Base-by-base conservation (phyloP, 2,888 invertebrate genomes). In the Xestia xanthographa region DNA sequence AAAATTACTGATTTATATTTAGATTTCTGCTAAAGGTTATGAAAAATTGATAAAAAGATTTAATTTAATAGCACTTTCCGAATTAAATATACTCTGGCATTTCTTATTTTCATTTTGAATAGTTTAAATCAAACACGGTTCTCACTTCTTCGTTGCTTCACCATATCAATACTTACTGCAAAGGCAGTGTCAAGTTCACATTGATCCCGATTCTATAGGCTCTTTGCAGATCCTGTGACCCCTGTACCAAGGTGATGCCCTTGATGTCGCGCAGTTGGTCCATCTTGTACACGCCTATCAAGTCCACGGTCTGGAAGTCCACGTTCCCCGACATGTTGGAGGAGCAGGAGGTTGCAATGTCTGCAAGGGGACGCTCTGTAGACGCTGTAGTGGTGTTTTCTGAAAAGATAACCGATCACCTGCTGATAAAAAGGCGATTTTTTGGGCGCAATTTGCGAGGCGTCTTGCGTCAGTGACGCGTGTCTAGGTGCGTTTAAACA, bases 251-350 rank as follows among this genome's bases (percentile, higher is more conserved):
- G 12, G 97, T 97, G 0, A 98, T 97, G 0, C 98, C 98, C 2
- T 97, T 97, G 58, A 97, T 97, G 81, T 97, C 97, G 0, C 97
- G 95, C 76, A 97, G 97, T 91, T 98, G 97, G 91, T 98, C 98
- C 88, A 98, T 93, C 66, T 97, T 97, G 93, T 98, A 98, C 83
- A 98, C 98, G 22, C 98, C 97, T 80, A 99, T 98, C 79, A 99
- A 97, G 92, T 99, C 98, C 88, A 98, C 98, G 0, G 98, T 98
- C 91, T 98, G 98, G 65, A 98, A 96, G 94, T 98, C 98, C 77
- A 98, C 98, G 89, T 98, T 98, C 11, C 98, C 98, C 1, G 97
- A 97, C 80, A 97, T n/a, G 86, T 2, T 84, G 0, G 93, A 86
- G 0, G 93, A 94, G 79, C 96, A 96, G 5, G 94, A 92, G 0